Percentiles rank a stretch among this genome's conserved stretches.
Conservation (phyloP, 2,113 vertebrate species). For the Balaeniceps rex region DNA sequence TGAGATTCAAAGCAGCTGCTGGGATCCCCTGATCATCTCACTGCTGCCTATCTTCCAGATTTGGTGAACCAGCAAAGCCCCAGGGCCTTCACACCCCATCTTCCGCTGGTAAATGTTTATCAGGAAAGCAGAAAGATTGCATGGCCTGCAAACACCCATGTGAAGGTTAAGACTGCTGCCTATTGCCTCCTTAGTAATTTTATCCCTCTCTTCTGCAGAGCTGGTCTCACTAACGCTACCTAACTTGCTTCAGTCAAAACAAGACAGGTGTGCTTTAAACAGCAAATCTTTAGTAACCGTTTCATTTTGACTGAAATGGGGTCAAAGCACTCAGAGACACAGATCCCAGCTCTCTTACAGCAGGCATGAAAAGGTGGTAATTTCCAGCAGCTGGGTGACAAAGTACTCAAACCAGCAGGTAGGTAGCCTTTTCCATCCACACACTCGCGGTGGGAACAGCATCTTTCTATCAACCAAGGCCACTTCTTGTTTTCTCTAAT, state of each 20-base stretch:
- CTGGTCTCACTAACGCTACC: neutral
- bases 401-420: neutral
- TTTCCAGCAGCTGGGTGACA: neutral
- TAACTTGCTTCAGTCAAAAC: neutral
- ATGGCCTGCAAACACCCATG: neutral
- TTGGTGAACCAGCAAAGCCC: neutral
- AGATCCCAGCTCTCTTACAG: neutral
- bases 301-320: neutral
- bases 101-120: neutral
- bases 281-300: neutral
- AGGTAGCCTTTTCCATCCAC: neutral
- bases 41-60: neutral
- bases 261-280: neutral
- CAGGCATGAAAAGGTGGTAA: neutral
- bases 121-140: neutral
- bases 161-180: neutral
- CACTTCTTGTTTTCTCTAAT: neutral
- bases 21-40: neutral
- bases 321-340: neutral
- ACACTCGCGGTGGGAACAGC: rapidly evolving
- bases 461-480: neutral
- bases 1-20: neutral
- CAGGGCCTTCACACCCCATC: neutral
- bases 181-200: neutral
- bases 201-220: neutral